A percentile compares a stretch with the other conserved stretches of the same genome.
Conservation (phyloP, 2,888 invertebrate species). For the Hirtodrosophila trivittata region DNA sequence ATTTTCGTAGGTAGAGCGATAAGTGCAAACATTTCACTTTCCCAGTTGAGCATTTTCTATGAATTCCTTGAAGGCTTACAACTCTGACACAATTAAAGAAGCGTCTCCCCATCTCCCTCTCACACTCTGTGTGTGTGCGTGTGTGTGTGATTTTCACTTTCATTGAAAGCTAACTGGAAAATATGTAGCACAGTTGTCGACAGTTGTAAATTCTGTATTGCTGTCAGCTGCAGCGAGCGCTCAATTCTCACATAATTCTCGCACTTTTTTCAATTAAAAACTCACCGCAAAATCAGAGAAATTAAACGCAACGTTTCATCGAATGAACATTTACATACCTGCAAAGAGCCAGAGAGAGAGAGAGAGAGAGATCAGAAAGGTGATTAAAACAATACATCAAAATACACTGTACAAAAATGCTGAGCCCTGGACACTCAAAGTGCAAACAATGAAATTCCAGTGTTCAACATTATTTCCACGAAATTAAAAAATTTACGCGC, state of each 20-base stretch:
- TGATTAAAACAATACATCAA: slow-evolving; percentile 19
- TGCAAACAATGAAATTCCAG: slow-evolving; percentile 70
- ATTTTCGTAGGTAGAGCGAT: slow-evolving; percentile 36
- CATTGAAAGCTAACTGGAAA: slow-evolving; percentile 6
- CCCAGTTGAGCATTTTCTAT: slow-evolving; percentile 25
- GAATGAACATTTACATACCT: slow-evolving; percentile 53
- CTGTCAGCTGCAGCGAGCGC: slow-evolving; percentile 26
- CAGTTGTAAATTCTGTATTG: slow-evolving; percentile 6
- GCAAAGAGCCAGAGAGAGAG: slow-evolving; percentile 31
- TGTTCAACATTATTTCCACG: slow-evolving; percentile 73
- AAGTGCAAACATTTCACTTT: slow-evolving; percentile 62
- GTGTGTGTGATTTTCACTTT: slow-evolving; percentile 36
- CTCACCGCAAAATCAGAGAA: slow-evolving; percentile 6
- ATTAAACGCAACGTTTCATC: slow-evolving; percentile 3
- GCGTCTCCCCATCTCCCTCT: not conserved
- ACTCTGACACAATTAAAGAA: slow-evolving; percentile 46
- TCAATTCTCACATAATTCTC: too few species aligned
- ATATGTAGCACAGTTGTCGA: not conserved
- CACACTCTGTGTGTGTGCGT: not conserved
- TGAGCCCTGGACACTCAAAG: too few species aligned
- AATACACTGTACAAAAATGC: slow-evolving; percentile 14
- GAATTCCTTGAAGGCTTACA: not conserved
- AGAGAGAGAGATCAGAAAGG: slow-evolving; percentile 6
- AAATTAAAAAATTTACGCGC: slow-evolving; percentile 80
- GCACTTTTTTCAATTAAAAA: slow-evolving; percentile 13